Evolutionary conservation across 1,140 invertebrate genomes (phyloP).

Genomic region (Condylostylus longicornis): DNA sequence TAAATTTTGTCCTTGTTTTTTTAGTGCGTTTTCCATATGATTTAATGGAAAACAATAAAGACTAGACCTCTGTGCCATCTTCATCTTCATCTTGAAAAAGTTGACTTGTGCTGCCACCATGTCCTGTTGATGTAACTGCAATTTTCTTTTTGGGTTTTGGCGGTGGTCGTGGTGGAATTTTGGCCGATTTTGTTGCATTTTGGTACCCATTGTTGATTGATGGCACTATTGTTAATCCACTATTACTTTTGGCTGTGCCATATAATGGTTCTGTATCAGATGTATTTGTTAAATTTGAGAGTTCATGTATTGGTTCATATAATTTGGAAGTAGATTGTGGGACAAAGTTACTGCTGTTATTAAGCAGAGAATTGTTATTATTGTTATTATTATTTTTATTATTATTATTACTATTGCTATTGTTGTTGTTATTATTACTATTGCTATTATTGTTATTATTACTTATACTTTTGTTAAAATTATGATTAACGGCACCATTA

Average conservation of each 20-base stretch:
- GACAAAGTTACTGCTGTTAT: conserved; percentile 31
- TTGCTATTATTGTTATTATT: conserved; percentile 28
- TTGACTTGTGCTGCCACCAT: conserved; percentile 38
- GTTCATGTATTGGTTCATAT: conserved; percentile 27
- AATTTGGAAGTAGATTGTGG: conserved; percentile 21
- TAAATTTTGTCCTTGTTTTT: not conserved
- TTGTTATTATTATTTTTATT: conserved; percentile 33
- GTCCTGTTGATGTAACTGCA: conserved; percentile 33
- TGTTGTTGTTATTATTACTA: conserved; percentile 26
- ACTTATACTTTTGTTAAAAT: conserved; percentile 26
- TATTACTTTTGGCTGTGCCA: conserved; percentile 12
- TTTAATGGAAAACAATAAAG: not conserved
- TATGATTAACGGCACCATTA: too few relatives aligned
- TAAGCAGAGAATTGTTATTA: conserved; percentile 22
- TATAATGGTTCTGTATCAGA: conserved; percentile 25
- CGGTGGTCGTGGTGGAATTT: conserved; percentile 63
- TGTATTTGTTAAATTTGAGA: conserved; percentile 14
- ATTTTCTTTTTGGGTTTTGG: conserved; percentile 66
- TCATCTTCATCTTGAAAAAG: conserved; percentile 72
- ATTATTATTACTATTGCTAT: conserved; percentile 32
- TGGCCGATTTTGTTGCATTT: conserved; percentile 37
- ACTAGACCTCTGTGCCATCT: conserved; percentile 71
- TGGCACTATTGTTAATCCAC: conserved; percentile 10
- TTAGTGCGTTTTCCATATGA: not conserved
- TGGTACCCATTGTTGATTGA: conserved; percentile 21